Evolutionary conservation across 1,140 invertebrate species (phyloP), one percentile per base, ranked within the genome.

Genomic region (Zaprionus capensis): DNA sequence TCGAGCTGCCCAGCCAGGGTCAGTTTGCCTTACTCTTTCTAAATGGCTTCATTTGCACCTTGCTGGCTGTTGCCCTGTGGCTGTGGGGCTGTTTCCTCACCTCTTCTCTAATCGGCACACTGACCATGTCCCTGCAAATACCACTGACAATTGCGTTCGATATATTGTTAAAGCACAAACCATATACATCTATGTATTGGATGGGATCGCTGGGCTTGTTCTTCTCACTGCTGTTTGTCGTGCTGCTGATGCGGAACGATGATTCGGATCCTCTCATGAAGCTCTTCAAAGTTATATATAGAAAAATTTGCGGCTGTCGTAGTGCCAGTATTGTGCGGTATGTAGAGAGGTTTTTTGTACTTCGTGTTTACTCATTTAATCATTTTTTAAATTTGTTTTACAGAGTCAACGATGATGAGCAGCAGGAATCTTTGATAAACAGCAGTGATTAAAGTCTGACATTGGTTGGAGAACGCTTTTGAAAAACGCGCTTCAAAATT

Each of bases 51-150:
- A 94, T 98, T 80, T 97, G 97, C 64, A 98, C 97, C 41, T 96
- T 98, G 62, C 92, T 98, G 9, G 97, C 96, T 5, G 96, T 98
- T 94, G 95, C 97, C 31, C 93, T 98, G 53, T 98, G 97, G 97
- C 93, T 98, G 34, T 98, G 97, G 97, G 97, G 97, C 28, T 98
- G 97, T 93, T 97, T 98, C 93, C 93, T 98, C 76, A 98, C 97
- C 17, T 98, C 97, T 34, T 97, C 97, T 24, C 93, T 98, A 12
- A 96, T 98, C 81, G 97, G 96, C 55, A 98, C 97, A 6, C 92
- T 98, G 71, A 95, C 97, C 31, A 94, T 97, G 56, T 96, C 96
- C 88, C 93, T 98, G 71, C 97, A 96, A 65, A 97, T 98, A 93
- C 97, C 97, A 28, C 94, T 98, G 92, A 96, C 96, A 17, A 97